These are phyloP conservation scores for Kryphioiulus occultus DNA, from an alignment of 2,888 invertebrate genomes.

Conservation along the genomic window DNA sequence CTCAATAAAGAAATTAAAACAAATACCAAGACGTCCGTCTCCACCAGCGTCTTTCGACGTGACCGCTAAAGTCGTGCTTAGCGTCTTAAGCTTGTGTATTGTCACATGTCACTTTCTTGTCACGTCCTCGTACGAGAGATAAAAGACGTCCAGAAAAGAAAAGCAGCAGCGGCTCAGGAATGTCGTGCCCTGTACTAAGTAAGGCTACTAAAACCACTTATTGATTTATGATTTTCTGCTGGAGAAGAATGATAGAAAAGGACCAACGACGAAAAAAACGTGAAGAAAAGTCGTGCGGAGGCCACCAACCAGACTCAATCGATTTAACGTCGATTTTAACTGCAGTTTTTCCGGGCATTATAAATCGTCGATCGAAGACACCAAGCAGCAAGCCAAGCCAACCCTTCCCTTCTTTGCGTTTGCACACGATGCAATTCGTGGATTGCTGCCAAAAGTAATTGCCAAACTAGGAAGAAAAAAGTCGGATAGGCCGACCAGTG, in stretches of 20 bases:
- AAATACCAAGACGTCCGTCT: background rate
- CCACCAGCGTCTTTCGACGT: background rate
- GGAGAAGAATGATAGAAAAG: background rate
- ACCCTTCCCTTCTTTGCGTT: background rate
- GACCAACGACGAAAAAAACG: background rate
- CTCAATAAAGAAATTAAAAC: background rate
- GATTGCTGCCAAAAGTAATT: background rate
- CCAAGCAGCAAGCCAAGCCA: background rate
- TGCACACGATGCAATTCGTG: background rate
- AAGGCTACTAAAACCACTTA: slow-evolving; percentile 3
- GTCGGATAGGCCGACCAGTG: too few species aligned
- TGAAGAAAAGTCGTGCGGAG: background rate
- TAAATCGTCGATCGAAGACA: background rate
- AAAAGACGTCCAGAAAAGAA: background rate
- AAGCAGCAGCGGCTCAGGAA: background rate
- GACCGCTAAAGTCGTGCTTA: background rate
- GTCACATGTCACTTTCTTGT: slow-evolving; percentile 3
- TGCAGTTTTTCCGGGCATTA: background rate
- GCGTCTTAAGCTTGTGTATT: background rate
- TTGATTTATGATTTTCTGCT: slow-evolving; percentile 9
- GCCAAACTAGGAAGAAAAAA: background rate
- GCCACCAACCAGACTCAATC: slow-evolving; percentile 19
- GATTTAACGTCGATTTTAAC: slow-evolving; percentile 31
- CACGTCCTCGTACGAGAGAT: background rate
- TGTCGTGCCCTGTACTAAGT: background rate